A percentile compares a stretch with the other conserved stretches of the same genome.
These are phyloP conservation scores for Bellardia pandia DNA, from an alignment of 2,888 invertebrate genomes.

Conservation along the genomic window DNA sequence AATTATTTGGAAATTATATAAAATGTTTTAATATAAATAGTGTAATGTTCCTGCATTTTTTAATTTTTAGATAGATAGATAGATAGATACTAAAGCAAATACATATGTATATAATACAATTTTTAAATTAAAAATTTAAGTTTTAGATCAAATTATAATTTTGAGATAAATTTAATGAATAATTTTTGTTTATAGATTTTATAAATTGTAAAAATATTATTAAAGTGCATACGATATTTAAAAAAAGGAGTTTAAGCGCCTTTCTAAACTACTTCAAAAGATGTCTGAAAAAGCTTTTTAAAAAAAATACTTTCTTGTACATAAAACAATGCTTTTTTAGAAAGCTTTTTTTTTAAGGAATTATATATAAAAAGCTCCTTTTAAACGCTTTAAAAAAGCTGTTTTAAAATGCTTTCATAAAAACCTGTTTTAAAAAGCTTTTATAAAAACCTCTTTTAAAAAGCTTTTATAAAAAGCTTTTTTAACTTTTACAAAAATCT, in stretches of 20 bases:
- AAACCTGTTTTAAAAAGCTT: neutral
- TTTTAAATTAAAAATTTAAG: neutral
- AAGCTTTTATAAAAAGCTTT: neutral
- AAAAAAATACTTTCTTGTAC: too few species aligned
- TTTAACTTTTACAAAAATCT: neutral
- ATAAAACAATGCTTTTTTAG: too few species aligned
- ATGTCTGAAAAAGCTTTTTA: too few species aligned
- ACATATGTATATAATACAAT: neutral
- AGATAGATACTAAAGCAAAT: constrained; percentile 1
- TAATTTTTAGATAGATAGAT: neutral
- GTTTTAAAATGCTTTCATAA: neutral
- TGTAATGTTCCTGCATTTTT: neutral
- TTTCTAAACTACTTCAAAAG: too few species aligned
- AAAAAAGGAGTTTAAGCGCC: constrained; percentile 30
- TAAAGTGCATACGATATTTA: neutral
- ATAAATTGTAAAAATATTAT: constrained; percentile 13
- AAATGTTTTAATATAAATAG: neutral
- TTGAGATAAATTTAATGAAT: neutral
- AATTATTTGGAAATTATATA: constrained; percentile 20
- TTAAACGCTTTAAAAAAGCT: too few species aligned
- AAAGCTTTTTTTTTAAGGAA: too few species aligned
- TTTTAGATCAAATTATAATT: neutral
- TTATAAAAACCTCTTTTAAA: neutral
- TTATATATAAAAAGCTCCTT: too few species aligned
- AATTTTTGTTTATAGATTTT: constrained; percentile 23